These are phyloP conservation scores for Drosophila varians DNA, from an alignment of 1,140 invertebrate species.

Conservation along the genomic window DNA sequence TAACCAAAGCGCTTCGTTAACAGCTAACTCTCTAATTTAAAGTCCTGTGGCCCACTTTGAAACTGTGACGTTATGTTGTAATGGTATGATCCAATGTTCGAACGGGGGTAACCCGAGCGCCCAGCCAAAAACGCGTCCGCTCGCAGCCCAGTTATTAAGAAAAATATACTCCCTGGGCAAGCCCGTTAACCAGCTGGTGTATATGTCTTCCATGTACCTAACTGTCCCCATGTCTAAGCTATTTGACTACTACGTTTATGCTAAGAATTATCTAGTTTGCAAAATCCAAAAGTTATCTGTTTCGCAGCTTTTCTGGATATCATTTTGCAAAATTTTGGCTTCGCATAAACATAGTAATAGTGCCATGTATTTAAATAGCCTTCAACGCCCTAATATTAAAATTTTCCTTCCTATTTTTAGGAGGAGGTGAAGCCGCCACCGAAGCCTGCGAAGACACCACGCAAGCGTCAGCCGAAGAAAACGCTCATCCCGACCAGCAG, in stretches of 20 bases:
- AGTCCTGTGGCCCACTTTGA: slow-evolving; percentile 70
- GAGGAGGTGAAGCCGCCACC: slow-evolving; percentile 72
- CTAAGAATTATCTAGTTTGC: background rate
- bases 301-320: too few species aligned
- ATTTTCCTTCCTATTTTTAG: slow-evolving; percentile 33
- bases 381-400: too few species aligned
- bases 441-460: slow-evolving; percentile 78
- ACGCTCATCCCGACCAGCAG: slow-evolving; percentile 73
- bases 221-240: slow-evolving; percentile 34
- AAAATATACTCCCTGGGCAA: slow-evolving; percentile 11
- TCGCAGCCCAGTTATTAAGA: slow-evolving; percentile 1
- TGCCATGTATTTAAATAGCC: too few species aligned
- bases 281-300: background rate
- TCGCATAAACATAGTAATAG: background rate
- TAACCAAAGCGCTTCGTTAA: slow-evolving; percentile 11
- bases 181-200: slow-evolving; percentile 18
- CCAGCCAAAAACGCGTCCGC: slow-evolving; percentile 6
- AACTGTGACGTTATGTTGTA: slow-evolving; percentile 81
- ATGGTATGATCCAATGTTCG: slow-evolving; percentile 43
- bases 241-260: too few species aligned
- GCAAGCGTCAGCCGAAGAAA: slow-evolving; percentile 80
- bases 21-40: slow-evolving; percentile 39
- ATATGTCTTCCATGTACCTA: slow-evolving; percentile 21
- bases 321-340: background rate
- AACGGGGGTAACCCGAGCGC: slow-evolving; percentile 19